Conservation (phyloP, 1,140 invertebrate genomes). For the Zaprionus camerounensis region DNA sequence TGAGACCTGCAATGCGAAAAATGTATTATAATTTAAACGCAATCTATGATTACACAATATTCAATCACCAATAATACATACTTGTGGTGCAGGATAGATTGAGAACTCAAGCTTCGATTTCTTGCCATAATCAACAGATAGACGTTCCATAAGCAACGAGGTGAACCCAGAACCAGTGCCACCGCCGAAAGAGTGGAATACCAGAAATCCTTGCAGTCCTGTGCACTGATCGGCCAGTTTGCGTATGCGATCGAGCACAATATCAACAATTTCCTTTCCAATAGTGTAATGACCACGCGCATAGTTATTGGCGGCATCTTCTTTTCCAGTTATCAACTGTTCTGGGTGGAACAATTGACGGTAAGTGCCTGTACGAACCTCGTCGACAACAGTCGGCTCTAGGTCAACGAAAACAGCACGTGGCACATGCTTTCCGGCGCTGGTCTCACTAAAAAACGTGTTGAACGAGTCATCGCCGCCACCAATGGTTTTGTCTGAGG, state of each 20-base stretch:
- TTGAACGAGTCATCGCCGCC: conserved; percentile 91
- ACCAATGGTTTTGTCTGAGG: conserved; percentile 89
- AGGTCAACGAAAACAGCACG: conserved; percentile 88
- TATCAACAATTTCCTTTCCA: conserved; percentile 93
- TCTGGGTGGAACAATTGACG: conserved; percentile 90
- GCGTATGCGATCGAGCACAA: conserved; percentile 90
- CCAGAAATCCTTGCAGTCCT: conserved; percentile 92
- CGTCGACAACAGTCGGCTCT: conserved; percentile 92
- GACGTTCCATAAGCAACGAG: conserved; percentile 91
- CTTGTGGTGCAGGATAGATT: conserved; percentile 94
- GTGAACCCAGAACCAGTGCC: conserved; percentile 94
- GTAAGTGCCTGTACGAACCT: conserved; percentile 90
- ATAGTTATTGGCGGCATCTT: conserved; percentile 94
- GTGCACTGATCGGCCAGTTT: conserved; percentile 92
- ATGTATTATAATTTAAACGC: not conserved
- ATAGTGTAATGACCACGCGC: conserved; percentile 94
- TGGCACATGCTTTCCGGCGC: conserved; percentile 90
- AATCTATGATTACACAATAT: not conserved
- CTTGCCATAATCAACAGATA: conserved; percentile 92
- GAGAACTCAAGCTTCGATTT: conserved; percentile 94
- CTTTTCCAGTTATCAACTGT: conserved; percentile 90
- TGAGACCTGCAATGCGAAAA: conserved; percentile 85
- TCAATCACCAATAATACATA: conserved; percentile 85
- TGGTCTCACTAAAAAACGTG: conserved; percentile 93
- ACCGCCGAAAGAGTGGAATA: conserved; percentile 94